Evolutionary conservation across 2,797 vertebrate species (phyloP), one percentile per base, ranked within the genome.

Genomic region (Galagoides demidoff): DNA sequence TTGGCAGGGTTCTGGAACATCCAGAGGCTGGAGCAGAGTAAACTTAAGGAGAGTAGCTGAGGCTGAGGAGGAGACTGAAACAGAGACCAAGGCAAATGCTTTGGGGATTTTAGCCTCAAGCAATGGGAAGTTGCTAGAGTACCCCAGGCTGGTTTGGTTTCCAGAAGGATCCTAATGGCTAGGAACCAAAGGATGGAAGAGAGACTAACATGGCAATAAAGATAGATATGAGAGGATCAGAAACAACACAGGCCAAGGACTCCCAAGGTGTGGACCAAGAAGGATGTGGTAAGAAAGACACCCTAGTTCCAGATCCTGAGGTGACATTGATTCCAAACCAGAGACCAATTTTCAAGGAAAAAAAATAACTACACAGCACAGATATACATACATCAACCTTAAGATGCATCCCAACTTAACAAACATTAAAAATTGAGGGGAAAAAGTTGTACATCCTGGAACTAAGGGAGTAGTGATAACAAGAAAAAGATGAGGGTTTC

Each of bases 361-460:
- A 34, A 31, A 57, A n/a, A n/a, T 31, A n/a, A 34, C 78, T 37
- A 5, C 16, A 11, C 39, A 64, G 34, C 71, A 90, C 61, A 52
- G 5, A 79, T 16, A 64, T 20, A 17, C 10, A 27, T 19, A 12
- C 0, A 37, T n/a, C 34, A 27, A 12, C 71, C 2, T 0, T 34
- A 73, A 64, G 14, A 73, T 39, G 37, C 16, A 37, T 2, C 71
- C 57, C 84, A 31, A 74, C 66, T 89, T 74, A 27, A 52, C 27
- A 64, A 79, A 79, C 17, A 25, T 14, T 43, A 86, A 52, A 59
- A n/a, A 9, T 23, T 34, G 27, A 63, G 14, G 0, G 39, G 34
- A 23, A 3, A 29, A 49, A 77, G 39, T 19, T 14, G 27, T 52
- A 23, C 19, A 52, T 12, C 13, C 5, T 45, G n/a, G 52, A 25